Conservation (phyloP, 2,888 invertebrate species). For the Boloria euphrosyne region DNA sequence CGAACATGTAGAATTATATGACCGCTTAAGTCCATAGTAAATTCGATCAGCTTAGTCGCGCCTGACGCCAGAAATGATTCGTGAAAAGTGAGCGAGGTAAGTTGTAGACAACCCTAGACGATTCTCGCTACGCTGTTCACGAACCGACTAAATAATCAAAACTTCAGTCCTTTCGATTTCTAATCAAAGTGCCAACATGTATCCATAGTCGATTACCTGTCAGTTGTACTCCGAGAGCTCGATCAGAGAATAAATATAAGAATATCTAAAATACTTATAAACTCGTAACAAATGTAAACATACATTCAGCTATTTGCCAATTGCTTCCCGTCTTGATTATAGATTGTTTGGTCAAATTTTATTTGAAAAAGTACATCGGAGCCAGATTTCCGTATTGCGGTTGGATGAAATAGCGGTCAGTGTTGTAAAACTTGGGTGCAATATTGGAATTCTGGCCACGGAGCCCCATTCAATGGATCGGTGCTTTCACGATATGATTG, state of each 20-base stretch:
- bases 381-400: slow-evolving; percentile 68
- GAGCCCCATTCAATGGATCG: slow-evolving; percentile 89
- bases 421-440: slow-evolving; percentile 56
- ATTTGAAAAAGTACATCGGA: slow-evolving; percentile 72
- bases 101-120: slow-evolving; percentile 24
- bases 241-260: slow-evolving; percentile 85
- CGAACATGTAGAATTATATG: slow-evolving; percentile 67
- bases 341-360: slow-evolving; percentile 63
- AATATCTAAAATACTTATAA: slow-evolving; percentile 87
- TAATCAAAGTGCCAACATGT: slow-evolving; percentile 45
- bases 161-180: slow-evolving; percentile 65
- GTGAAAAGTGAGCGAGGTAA: slow-evolving; percentile 57
- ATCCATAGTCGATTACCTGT: slow-evolving; percentile 51
- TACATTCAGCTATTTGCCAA: slow-evolving; percentile 70
- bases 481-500: slow-evolving; percentile 95
- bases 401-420: slow-evolving; percentile 52
- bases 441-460: slow-evolving; percentile 61
- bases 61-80: slow-evolving; percentile 58
- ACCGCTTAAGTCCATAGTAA: slow-evolving; percentile 81
- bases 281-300: slow-evolving; percentile 83
- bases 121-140: slow-evolving; percentile 53
- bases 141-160: slow-evolving; percentile 58
- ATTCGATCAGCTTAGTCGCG: slow-evolving; percentile 80
- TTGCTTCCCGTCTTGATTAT: slow-evolving; percentile 61
- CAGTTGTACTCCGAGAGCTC: slow-evolving; percentile 66